Base-by-base conservation (phyloP, 2,888 invertebrate genomes). In the Melanotus villosus region DNA sequence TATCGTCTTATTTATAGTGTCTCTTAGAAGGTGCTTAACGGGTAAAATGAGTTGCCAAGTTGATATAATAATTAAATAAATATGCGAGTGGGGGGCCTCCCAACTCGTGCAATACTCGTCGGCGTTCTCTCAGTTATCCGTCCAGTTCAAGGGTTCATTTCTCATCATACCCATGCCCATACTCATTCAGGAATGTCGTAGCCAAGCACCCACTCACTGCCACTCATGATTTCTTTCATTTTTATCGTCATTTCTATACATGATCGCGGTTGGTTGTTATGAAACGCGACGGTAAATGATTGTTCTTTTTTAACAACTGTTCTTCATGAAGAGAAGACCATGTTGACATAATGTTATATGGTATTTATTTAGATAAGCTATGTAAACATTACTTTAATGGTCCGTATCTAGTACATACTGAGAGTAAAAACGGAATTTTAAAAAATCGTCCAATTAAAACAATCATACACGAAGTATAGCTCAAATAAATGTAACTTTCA, bases 51-150 rank as follows among this genome's bases (percentile, higher is more conserved):
- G 63, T 63, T 63, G 23, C 63, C 12, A 34, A 45, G 64, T 56
- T 64, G 66, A 66, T 59, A 43, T 66, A 60, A 59, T 66, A 66
- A 66, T 66, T 66, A 66, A 60, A 60, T 54, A 66, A 66, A 60
- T 60, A 60, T 54, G 63, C 50, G 34, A 60, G 38, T 45, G 47
- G 30, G 18, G 7, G 30, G 23, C 54, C 50, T 41, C 30, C 41
- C 41, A 19, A 36, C 36, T 50, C 62, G 54, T 63, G 62, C 30
- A 60, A 50, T 23, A 38, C 54, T 26, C 52, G 26, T 23, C 21
- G 6, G 4, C 19, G 47, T n/a, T n/a, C n/a, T n/a, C n/a, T n/a
- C n/a, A n/a, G n/a, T 47, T 12, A 12, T 12, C 47, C 6, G 23
- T 47, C 23, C 12, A n/a, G 36, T 56, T 56, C 36, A 56, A 56